Conservation (phyloP, 2,888 invertebrate species). For the Eumacrocentrus americanus region DNA sequence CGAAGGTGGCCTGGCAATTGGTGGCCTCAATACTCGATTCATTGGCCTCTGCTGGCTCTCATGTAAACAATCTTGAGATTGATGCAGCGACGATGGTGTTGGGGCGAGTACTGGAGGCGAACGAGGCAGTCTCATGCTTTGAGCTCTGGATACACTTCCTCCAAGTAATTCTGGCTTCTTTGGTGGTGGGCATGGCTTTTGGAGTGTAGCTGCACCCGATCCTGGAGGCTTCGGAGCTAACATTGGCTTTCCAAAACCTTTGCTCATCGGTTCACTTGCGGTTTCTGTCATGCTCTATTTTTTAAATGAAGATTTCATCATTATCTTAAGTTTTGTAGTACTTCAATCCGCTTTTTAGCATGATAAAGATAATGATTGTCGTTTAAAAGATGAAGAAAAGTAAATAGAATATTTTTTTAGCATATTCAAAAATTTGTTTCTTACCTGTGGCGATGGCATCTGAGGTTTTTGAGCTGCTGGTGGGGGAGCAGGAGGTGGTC, state of each 20-base stretch:
- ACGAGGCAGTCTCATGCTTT: conserved; percentile 84
- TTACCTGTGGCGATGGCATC: conserved; percentile 66
- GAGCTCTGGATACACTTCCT: conserved; percentile 74
- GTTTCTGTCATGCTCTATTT: conserved; percentile 21
- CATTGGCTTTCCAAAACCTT: conserved; percentile 74
- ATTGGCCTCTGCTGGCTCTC: conserved; percentile 59
- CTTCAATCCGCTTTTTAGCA: too few relatives aligned
- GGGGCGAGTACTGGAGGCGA: conserved; percentile 68
- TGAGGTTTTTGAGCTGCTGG: conserved; percentile 70
- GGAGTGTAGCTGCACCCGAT: conserved; percentile 42
- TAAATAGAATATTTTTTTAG: not conserved
- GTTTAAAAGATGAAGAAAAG: not conserved
- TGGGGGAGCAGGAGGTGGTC: conserved; percentile 84
- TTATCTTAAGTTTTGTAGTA: too few relatives aligned
- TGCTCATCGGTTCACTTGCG: conserved; percentile 21
- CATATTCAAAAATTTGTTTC: conserved; percentile 8
- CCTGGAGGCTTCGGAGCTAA: conserved; percentile 83
- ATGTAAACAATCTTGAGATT: conserved; percentile 64
- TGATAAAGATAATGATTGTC: too few relatives aligned
- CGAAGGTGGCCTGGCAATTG: conserved; percentile 65
- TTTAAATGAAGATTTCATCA: not conserved
- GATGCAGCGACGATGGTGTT: conserved; percentile 64
- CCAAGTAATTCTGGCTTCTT: conserved; percentile 66
- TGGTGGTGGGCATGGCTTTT: conserved; percentile 71
- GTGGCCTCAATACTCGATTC: conserved; percentile 65